Conservation (phyloP, 2,797 vertebrate genomes). For the Pseudotriccus pelzelni region DNA sequence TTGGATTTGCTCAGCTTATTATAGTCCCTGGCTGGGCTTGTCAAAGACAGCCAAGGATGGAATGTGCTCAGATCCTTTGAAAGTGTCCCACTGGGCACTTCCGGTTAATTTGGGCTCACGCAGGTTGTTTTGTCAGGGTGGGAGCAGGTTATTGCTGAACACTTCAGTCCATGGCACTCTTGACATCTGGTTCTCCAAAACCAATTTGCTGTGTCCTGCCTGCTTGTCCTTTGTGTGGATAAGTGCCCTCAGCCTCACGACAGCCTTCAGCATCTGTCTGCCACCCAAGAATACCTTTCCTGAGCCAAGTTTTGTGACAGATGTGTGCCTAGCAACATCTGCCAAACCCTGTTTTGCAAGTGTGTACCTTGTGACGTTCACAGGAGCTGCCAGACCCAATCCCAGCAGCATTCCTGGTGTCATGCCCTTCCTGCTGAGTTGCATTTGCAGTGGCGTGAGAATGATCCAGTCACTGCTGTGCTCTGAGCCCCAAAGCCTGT, state of each 20-base stretch:
- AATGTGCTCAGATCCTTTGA: not conserved
- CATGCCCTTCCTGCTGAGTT: not conserved
- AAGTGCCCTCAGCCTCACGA: not conserved
- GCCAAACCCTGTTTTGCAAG: not conserved
- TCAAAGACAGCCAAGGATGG: not conserved
- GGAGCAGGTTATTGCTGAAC: not conserved
- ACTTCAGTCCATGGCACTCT: not conserved
- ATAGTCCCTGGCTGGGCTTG: not conserved
- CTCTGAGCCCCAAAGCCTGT: not conserved
- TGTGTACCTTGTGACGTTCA: not conserved
- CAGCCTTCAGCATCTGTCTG: not conserved
- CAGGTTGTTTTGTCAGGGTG: not conserved
- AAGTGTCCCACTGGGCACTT: not conserved
- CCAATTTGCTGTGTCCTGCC: not conserved
- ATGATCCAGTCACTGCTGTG: not conserved
- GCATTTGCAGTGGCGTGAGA: not conserved
- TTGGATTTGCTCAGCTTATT: not conserved
- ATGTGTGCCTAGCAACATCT: not conserved
- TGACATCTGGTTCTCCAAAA: not conserved
- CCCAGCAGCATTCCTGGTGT: not conserved
- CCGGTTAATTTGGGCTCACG: not conserved
- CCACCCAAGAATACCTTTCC: not conserved
- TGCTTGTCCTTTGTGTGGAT: not conserved
- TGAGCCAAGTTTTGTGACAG: not conserved
- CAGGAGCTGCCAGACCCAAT: not conserved